phyloP scores from a whole-genome alignment of 2,888 invertebrate species.

The Gryllus longicercus region DNA sequence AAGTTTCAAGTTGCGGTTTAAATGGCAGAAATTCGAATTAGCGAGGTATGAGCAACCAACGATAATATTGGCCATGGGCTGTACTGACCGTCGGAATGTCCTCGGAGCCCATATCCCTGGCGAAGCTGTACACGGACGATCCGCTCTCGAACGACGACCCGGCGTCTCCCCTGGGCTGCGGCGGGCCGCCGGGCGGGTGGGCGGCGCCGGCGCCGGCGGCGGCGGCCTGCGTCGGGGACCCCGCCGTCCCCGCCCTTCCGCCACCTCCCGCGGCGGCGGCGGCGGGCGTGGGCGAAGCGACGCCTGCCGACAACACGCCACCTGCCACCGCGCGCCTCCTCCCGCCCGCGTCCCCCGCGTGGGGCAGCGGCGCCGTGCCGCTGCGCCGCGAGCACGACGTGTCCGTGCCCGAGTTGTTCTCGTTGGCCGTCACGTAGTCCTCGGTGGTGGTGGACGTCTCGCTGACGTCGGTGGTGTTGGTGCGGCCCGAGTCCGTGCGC shows the following conservation, averaged over 20 bases:
- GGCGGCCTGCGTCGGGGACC: conserved; percentile 56
- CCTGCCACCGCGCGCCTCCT: conserved; percentile 24
- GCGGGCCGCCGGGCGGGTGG: neutral
- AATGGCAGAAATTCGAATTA: too few relatives aligned
- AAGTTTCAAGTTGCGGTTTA: too few relatives aligned
- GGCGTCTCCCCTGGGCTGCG: conserved; percentile 46
- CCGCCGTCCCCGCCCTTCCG: conserved; percentile 28
- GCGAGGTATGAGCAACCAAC: too few relatives aligned
- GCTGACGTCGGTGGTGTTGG: conserved; percentile 61
- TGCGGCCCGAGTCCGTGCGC: conserved; percentile 60
- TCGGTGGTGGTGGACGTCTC: conserved; percentile 84
- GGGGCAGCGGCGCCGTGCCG: neutral
- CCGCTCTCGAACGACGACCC: conserved; percentile 87
- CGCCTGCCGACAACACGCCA: neutral
- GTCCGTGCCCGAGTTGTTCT: conserved; percentile 42
- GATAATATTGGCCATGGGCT: neutral
- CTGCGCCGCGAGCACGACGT: conserved; percentile 39
- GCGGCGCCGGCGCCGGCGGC: conserved; percentile 55
- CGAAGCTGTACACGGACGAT: conserved; percentile 73
- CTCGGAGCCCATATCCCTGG: conserved; percentile 55
- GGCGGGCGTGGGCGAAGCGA: neutral
- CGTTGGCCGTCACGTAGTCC: conserved; percentile 82
- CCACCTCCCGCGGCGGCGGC: neutral
- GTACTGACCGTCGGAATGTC: conserved; percentile 28
- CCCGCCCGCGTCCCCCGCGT: conserved; percentile 26